Evolutionary conservation across 2,888 invertebrate genomes (phyloP).

Genomic region (Drosophila cognata): DNA sequence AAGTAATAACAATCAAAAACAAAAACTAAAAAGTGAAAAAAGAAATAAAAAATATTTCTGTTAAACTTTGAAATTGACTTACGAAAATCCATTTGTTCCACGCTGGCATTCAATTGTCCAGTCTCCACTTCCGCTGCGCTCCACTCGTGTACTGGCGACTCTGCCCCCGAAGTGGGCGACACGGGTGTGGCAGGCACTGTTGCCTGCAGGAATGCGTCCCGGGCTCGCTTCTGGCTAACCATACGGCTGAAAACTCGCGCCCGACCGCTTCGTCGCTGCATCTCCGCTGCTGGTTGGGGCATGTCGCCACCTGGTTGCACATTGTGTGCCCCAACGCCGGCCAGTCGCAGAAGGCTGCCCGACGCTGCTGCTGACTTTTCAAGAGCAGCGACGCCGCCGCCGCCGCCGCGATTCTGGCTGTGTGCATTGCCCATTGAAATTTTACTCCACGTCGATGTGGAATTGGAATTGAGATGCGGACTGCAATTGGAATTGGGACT

Average conservation of each 20-base stretch:
- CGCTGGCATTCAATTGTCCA: constrained; percentile 75
- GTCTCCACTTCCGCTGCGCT: constrained; percentile 38
- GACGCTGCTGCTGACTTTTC: constrained; percentile 63
- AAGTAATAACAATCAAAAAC: constrained; percentile 32
- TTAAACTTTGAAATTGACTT: constrained; percentile 72
- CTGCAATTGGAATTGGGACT: not conserved
- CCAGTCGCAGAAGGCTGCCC: constrained; percentile 39
- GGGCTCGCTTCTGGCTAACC: constrained; percentile 78
- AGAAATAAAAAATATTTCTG: constrained; percentile 16
- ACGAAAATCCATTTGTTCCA: constrained; percentile 83
- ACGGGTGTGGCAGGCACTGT: constrained; percentile 31
- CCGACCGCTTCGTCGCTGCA: constrained; percentile 61
- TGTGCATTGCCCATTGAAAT: constrained; percentile 77
- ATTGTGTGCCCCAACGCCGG: constrained; percentile 34
- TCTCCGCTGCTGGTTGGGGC: constrained; percentile 9
- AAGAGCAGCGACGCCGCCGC: constrained; percentile 17
- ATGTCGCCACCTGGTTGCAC: constrained; percentile 22
- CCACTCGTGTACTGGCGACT: constrained; percentile 38
- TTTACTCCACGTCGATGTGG: not conserved
- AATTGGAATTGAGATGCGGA: not conserved
- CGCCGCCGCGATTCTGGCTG: constrained; percentile 43
- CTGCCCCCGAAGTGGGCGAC: constrained; percentile 32
- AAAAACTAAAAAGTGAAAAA: constrained; percentile 37
- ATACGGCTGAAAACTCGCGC: constrained; percentile 82
- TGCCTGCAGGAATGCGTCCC: constrained; percentile 64